These are phyloP conservation scores for Sepiola atlantica DNA, from an alignment of 2,888 invertebrate genomes.

Conservation along the genomic window DNA sequence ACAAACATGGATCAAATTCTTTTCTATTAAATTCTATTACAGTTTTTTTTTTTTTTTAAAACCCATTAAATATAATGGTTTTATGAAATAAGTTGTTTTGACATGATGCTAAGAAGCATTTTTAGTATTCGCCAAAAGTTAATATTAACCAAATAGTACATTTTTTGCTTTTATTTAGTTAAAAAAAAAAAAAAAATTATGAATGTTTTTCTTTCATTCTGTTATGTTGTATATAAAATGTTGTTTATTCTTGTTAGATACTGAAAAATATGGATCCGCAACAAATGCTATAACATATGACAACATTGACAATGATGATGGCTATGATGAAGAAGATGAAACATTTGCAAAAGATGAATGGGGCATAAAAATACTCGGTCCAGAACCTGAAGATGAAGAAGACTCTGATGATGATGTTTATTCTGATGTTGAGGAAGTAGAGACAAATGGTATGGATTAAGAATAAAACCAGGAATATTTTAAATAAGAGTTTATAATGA, in stretches of 20 bases:
- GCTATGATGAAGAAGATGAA: slow-evolving; percentile 37
- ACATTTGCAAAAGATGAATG: neutral
- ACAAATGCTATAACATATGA: slow-evolving; percentile 37
- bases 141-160: too few species aligned
- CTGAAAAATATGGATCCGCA: neutral
- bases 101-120: too few species aligned
- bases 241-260: neutral
- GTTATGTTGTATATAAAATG: neutral
- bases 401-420: slow-evolving; percentile 43
- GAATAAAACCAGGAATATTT: neutral
- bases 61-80: too few species aligned
- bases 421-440: neutral
- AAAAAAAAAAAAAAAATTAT: too few species aligned
- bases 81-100: too few species aligned
- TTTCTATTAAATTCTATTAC: too few species aligned
- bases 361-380: slow-evolving; percentile 56
- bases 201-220: neutral
- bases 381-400: slow-evolving; percentile 60
- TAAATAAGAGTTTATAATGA: too few species aligned
- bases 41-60: too few species aligned
- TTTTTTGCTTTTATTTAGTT: too few species aligned
- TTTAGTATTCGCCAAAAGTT: too few species aligned
- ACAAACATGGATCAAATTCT: too few species aligned
- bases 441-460: neutral
- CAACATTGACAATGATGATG: slow-evolving; percentile 34